phyloP scores from a whole-genome alignment of 2,888 invertebrate genomes.

The Cyclophora albipunctata region DNA sequence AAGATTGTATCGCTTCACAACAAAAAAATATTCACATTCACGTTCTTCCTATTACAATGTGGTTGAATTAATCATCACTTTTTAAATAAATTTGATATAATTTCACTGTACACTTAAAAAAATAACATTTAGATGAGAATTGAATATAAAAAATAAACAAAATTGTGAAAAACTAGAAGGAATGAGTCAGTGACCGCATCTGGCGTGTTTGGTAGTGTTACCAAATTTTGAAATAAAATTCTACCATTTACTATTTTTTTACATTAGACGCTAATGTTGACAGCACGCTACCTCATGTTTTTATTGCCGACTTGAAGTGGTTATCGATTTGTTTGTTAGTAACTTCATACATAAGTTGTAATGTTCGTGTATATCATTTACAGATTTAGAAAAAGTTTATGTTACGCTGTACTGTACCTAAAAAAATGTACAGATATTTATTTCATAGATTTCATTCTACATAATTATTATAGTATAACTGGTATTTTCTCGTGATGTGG shows the following conservation, averaged over 20 bases:
- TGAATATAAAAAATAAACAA: constrained; percentile 29
- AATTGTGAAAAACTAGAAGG: constrained; percentile 20
- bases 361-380: too few relatives aligned
- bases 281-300: too few relatives aligned
- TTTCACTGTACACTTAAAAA: not conserved
- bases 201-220: constrained; percentile 1
- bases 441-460: too few relatives aligned
- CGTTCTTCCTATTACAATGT: not conserved
- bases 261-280: too few relatives aligned
- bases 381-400: too few relatives aligned
- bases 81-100: not conserved
- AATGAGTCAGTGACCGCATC: constrained; percentile 31
- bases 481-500: too few relatives aligned
- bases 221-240: not conserved
- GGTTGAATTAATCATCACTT: not conserved
- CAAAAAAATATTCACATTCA: not conserved
- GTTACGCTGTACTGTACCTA: too few relatives aligned
- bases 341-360: too few relatives aligned
- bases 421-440: too few relatives aligned
- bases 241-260: not conserved
- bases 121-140: constrained; percentile 15
- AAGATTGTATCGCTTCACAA: not conserved
- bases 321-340: too few relatives aligned
- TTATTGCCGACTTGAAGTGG: too few relatives aligned
- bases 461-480: too few relatives aligned